A percentile compares a stretch with the other conserved stretches of the same genome.
These are phyloP conservation scores for Epizoanthus stellaris DNA, from an alignment of 92 coral and sea anemone species.

Conservation along the genomic window DNA sequence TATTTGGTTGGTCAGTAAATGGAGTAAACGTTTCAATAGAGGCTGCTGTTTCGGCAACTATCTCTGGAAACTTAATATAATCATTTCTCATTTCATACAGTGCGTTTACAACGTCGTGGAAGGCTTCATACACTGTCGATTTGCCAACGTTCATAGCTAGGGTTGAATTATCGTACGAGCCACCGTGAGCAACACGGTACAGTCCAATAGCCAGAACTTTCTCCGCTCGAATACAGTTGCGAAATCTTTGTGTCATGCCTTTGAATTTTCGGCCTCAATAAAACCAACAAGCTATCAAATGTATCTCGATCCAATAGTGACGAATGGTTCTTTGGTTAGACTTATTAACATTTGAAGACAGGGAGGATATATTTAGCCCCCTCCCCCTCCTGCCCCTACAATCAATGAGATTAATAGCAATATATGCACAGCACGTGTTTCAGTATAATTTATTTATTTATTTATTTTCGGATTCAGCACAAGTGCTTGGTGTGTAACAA, in stretches of 20 bases:
- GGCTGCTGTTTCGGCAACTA: constrained; percentile 55
- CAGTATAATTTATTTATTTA: no score
- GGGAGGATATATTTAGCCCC: no score
- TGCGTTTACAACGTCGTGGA: constrained; percentile 44
- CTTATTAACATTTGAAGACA: no score
- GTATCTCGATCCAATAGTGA: constrained; percentile 53
- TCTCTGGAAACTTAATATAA: constrained; percentile 47
- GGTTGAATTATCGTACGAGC: constrained; percentile 60
- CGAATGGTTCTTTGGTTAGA: no score
- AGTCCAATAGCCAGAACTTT: constrained; percentile 54
- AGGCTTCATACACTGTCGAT: constrained; percentile 57
- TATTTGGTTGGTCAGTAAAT: constrained; percentile 44
- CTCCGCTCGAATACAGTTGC: constrained; percentile 50
- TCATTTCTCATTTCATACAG: constrained; percentile 49
- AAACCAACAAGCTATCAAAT: constrained; percentile 43
- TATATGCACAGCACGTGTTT: no score
- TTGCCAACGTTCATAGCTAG: constrained; percentile 64
- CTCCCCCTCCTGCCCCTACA: no score
- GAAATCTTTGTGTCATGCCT: constrained; percentile 51
- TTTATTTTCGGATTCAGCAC: no score
- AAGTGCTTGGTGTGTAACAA: no score
- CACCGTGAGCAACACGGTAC: constrained; percentile 60
- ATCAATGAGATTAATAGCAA: no score
- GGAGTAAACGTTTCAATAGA: constrained; percentile 44
- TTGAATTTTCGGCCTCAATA: constrained; percentile 44